Evolutionary conservation across 2,888 invertebrate genomes (phyloP).

Genomic region (Drosophila flavopinicola): DNA sequence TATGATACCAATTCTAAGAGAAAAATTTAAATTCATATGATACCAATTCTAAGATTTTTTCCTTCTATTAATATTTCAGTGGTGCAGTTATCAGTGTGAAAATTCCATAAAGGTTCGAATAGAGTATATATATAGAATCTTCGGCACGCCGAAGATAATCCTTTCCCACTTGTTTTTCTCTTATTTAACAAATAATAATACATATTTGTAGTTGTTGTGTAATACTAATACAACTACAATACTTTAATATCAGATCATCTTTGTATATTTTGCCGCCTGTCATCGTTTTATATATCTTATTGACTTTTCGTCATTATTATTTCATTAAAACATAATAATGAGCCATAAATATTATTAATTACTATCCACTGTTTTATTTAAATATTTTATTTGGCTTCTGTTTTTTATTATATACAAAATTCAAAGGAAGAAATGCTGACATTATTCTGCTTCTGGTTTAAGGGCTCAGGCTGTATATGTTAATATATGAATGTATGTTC

Average conservation of each 20-base stretch:
- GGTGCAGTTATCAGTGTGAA: too few species aligned
- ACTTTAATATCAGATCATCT: slow-evolving; percentile 76
- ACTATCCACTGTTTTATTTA: slow-evolving; percentile 28
- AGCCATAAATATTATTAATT: slow-evolving; percentile 57
- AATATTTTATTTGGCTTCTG: slow-evolving; percentile 20
- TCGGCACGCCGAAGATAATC: too few species aligned
- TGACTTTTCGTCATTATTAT: slow-evolving; percentile 16
- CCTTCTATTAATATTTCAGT: too few species aligned
- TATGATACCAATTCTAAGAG: too few species aligned
- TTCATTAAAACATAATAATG: slow-evolving; percentile 63
- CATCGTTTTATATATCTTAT: slow-evolving; percentile 17
- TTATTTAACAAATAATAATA: slow-evolving; percentile 43
- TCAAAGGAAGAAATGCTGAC: slow-evolving; percentile 68
- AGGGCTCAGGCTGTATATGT: slow-evolving; percentile 42
- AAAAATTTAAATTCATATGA: too few species aligned
- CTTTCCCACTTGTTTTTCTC: too few species aligned
- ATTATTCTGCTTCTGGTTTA: slow-evolving; percentile 16
- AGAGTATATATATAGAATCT: too few species aligned
- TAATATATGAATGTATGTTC: slow-evolving; percentile 28
- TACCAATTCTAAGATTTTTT: too few species aligned
- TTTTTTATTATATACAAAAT: slow-evolving; percentile 77
- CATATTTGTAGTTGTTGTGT: slow-evolving; percentile 48
- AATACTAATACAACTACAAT: slow-evolving; percentile 76
- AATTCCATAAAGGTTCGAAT: too few species aligned
- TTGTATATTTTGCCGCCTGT: slow-evolving; percentile 18